phyloP scores from a whole-genome alignment of 2,113 vertebrate genomes.

The Rafetus swinhoei region DNA sequence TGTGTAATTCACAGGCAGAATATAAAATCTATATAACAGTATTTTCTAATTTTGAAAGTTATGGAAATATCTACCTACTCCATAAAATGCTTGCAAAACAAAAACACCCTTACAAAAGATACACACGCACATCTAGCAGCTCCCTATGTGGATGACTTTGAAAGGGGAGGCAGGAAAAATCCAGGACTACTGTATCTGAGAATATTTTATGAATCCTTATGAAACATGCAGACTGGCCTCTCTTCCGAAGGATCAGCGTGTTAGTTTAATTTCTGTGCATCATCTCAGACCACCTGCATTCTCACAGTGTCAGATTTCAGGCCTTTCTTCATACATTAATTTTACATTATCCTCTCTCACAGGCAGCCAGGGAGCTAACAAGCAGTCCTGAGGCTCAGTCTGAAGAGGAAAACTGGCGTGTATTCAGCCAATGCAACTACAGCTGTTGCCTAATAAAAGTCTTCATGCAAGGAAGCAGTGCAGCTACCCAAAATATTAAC shows the following conservation, averaged over 20 bases:
- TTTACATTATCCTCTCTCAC: constrained; percentile 67
- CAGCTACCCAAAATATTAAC: neutral
- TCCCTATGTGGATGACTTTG: neutral
- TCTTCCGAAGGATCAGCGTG: neutral
- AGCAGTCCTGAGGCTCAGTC: constrained; percentile 60
- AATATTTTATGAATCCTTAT: neutral
- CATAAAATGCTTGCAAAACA: neutral
- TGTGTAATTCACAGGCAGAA: neutral
- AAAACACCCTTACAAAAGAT: too few relatives aligned
- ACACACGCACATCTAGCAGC: neutral
- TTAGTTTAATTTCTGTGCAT: constrained; percentile 18
- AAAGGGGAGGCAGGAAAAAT: neutral
- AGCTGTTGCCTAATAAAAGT: constrained; percentile 44
- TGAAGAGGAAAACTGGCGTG: constrained; percentile 18
- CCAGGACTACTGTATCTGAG: neutral
- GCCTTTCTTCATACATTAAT: constrained; percentile 63
- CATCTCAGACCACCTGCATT: constrained; percentile 69
- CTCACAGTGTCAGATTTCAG: constrained; percentile 71
- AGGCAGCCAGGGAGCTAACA: constrained; percentile 73
- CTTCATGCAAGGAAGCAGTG: constrained; percentile 2
- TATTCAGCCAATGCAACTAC: neutral
- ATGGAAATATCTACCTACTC: neutral
- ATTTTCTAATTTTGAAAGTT: neutral
- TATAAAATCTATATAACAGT: neutral
- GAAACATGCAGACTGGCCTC: neutral